These are phyloP conservation scores for Ctenopoma multispine DNA, from an alignment of 2,797 vertebrate genomes.

Conservation along the genomic window DNA sequence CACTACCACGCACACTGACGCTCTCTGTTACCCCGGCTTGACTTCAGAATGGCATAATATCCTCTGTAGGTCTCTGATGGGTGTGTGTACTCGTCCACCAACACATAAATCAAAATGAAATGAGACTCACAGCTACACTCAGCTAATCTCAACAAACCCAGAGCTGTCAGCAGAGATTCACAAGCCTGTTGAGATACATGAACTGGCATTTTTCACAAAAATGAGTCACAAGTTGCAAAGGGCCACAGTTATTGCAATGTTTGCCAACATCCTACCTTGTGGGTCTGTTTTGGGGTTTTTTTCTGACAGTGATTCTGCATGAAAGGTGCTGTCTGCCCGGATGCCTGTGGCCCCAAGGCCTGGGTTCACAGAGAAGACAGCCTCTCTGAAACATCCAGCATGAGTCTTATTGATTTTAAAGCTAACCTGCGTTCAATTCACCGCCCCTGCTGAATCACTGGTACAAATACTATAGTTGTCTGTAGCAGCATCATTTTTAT, in stretches of 20 bases:
- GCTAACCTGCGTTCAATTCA: conserved; percentile 40
- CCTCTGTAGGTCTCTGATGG: conserved; percentile 46
- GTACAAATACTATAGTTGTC: not conserved
- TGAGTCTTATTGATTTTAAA: conserved; percentile 50
- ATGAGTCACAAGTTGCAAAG: conserved; percentile 54
- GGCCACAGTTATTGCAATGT: conserved; percentile 36
- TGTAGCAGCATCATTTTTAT: conserved; percentile 2
- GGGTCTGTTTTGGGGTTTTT: conserved; percentile 19
- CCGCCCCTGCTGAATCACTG: conserved; percentile 19
- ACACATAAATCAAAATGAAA: conserved; percentile 60
- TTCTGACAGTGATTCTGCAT: conserved; percentile 62
- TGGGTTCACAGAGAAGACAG: conserved; percentile 48
- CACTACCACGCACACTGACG: conserved; percentile 3
- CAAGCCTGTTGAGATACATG: conserved; percentile 46
- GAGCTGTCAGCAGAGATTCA: conserved; percentile 52
- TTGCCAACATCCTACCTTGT: conserved; percentile 49
- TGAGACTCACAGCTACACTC: conserved; percentile 34
- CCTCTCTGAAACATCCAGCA: conserved; percentile 36
- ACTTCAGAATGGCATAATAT: conserved; percentile 41
- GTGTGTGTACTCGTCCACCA: conserved; percentile 45
- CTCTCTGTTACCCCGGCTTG: conserved; percentile 43
- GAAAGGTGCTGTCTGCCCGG: conserved; percentile 55
- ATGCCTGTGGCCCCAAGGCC: conserved; percentile 21
- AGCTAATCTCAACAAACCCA: conserved; percentile 20
- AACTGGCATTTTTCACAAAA: conserved; percentile 61